Conservation (phyloP, 1,140 invertebrate species). For the Anadara kagoshimensis region DNA sequence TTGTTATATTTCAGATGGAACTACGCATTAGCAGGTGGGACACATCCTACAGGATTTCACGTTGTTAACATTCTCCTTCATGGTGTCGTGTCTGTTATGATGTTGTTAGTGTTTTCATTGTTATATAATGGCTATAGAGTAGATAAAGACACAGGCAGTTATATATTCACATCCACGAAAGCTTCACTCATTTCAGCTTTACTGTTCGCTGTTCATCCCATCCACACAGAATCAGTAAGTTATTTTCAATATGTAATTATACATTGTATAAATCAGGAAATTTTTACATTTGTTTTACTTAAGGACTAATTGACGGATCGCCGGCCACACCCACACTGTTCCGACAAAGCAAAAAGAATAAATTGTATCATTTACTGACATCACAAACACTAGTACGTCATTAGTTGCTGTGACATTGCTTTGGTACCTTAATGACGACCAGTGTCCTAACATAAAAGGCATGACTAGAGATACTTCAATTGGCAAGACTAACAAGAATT, state of each 20-base stretch:
- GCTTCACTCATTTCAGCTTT: slow-evolving; percentile 80
- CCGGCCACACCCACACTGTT: too few species aligned
- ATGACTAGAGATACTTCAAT: not conserved
- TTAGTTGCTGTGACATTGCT: too few species aligned
- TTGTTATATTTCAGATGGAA: slow-evolving; percentile 82
- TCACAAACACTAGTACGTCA: too few species aligned
- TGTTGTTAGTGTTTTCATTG: slow-evolving; percentile 75
- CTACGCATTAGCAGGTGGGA: slow-evolving; percentile 76
- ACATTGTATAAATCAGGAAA: not conserved
- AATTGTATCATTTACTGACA: too few species aligned
- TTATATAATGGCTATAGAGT: slow-evolving; percentile 50
- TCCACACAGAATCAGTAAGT: slow-evolving; percentile 97
- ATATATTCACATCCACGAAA: slow-evolving; percentile 47
- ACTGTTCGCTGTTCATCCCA: slow-evolving; percentile 93
- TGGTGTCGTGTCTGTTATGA: slow-evolving; percentile 70
- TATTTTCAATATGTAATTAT: slow-evolving; percentile 5
- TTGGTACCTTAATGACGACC: too few species aligned
- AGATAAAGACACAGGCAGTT: slow-evolving; percentile 8
- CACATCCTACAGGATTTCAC: slow-evolving; percentile 74
- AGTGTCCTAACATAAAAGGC: too few species aligned
- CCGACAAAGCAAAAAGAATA: too few species aligned
- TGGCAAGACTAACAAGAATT: not conserved
- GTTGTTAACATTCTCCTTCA: slow-evolving; percentile 75
- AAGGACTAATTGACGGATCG: not conserved
- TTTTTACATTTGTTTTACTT: not conserved